A percentile compares a stretch with the other conserved stretches of the same genome.
Conservation (phyloP, 2,888 invertebrate genomes). For the Andrena minutula region DNA sequence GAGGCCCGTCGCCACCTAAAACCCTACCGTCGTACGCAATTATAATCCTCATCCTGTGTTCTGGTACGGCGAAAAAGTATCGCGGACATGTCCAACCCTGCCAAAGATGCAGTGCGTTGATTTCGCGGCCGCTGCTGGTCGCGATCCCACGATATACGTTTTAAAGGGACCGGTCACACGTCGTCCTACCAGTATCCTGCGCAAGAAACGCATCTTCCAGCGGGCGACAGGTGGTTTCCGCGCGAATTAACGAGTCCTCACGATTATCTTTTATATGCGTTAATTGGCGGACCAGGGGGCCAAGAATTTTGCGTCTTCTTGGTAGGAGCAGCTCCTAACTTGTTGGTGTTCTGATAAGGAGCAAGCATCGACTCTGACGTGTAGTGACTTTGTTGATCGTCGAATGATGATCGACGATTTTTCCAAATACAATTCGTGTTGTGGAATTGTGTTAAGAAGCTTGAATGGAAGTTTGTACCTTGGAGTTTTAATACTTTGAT, state of each 20-base stretch:
- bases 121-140: slow-evolving; percentile 41
- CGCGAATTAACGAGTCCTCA: slow-evolving; percentile 71
- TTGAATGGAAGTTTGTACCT: no score
- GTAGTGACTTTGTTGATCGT: not conserved
- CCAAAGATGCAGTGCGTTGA: slow-evolving; percentile 45
- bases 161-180: slow-evolving; percentile 40
- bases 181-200: slow-evolving; percentile 11
- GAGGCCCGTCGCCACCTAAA: not conserved
- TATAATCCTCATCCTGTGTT: slow-evolving; percentile 17
- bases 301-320: slow-evolving; percentile 17
- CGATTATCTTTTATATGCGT: slow-evolving; percentile 67
- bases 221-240: slow-evolving; percentile 72
- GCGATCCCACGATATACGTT: slow-evolving; percentile 46
- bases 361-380: not conserved
- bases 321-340: slow-evolving; percentile 16
- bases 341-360: slow-evolving; percentile 13
- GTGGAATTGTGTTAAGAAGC: no score
- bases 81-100: slow-evolving; percentile 8
- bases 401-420: slow-evolving; percentile 37
- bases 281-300: slow-evolving; percentile 38
- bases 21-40: slow-evolving; percentile 17
- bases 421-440: not conserved
- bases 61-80: slow-evolving; percentile 13
- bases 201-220: slow-evolving; percentile 42
- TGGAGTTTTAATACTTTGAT: no score